Percentiles rank a stretch among this genome's conserved stretches.
phyloP scores from a whole-genome alignment of 2,888 invertebrate genomes.

The Andrena bicolor region DNA sequence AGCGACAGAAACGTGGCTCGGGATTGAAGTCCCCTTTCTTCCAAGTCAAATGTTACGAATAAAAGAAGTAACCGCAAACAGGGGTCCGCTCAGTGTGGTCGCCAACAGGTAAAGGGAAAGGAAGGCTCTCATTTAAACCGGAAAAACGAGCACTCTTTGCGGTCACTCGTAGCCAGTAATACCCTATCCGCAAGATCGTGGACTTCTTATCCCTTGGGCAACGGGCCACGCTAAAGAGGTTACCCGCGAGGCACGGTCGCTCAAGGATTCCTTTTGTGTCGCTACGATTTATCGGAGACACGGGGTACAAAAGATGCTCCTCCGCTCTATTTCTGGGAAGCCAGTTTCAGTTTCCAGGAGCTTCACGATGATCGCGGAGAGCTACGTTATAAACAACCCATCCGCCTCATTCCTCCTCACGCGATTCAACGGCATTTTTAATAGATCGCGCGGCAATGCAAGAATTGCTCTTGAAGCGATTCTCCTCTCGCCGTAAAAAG shows the following conservation, averaged over 20 bases:
- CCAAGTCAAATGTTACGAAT: conserved; percentile 21
- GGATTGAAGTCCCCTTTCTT: background rate
- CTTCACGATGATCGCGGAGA: background rate
- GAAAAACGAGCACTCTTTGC: conserved; percentile 38
- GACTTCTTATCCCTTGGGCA: conserved; percentile 27
- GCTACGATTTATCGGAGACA: conserved; percentile 36
- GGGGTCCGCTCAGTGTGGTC: background rate
- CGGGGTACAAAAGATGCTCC: conserved; percentile 5
- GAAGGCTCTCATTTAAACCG: conserved; percentile 16
- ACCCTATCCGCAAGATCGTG: conserved; percentile 34
- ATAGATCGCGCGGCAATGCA: background rate
- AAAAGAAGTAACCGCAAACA: conserved; percentile 17
- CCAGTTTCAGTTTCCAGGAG: background rate
- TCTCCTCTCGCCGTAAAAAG: background rate
- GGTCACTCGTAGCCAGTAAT: conserved; percentile 42
- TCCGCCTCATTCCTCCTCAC: background rate
- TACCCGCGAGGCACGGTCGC: conserved; percentile 11
- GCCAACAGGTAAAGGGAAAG: conserved; percentile 4
- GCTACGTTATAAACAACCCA: background rate
- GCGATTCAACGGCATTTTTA: background rate
- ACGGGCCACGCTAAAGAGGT: conserved; percentile 17
- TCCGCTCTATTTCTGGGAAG: background rate
- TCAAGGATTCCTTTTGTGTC: conserved; percentile 15
- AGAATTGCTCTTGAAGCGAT: too few species aligned
- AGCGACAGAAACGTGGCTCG: background rate